These are phyloP conservation scores for Trimorus sp. DNA, from an alignment of 2,888 invertebrate species.

Conservation along the genomic window DNA sequence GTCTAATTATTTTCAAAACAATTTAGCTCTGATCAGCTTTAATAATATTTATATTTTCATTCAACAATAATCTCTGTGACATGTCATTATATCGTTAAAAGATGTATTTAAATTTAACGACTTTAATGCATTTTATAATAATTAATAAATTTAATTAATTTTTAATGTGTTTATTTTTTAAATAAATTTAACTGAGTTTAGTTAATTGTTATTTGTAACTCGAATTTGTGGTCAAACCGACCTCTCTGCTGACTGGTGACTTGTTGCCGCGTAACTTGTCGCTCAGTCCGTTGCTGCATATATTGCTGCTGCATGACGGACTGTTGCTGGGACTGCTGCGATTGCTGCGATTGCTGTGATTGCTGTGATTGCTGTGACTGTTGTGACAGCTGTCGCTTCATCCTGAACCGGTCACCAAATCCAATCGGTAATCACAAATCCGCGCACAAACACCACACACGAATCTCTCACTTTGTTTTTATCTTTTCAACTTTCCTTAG, in stretches of 20 bases:
- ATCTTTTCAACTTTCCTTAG: constrained; percentile 49
- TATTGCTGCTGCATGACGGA: constrained; percentile 75
- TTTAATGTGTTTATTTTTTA: too few relatives aligned
- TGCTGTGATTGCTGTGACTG: constrained; percentile 82
- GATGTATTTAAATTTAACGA: too few relatives aligned
- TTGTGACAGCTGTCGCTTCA: constrained; percentile 88
- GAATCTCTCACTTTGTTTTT: constrained; percentile 48
- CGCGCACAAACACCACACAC: constrained; percentile 67
- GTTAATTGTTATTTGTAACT: too few relatives aligned
- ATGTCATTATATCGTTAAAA: too few relatives aligned
- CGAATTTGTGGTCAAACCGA: constrained; percentile 79
- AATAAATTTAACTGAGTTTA: too few relatives aligned
- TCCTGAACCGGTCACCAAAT: constrained; percentile 82
- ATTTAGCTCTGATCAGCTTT: too few relatives aligned
- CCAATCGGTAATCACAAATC: constrained; percentile 66
- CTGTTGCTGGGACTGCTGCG: constrained; percentile 82
- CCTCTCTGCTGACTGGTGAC: constrained; percentile 90
- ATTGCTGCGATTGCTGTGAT: constrained; percentile 80
- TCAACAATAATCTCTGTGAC: too few relatives aligned
- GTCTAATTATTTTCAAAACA: too few relatives aligned
- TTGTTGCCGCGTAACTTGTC: constrained; percentile 89
- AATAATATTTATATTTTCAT: too few relatives aligned
- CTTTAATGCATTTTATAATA: too few relatives aligned
- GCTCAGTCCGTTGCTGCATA: constrained; percentile 87
- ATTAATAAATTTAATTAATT: too few relatives aligned